Conservation (phyloP, 2,113 vertebrate species). For the Synchiropus splendidus region DNA sequence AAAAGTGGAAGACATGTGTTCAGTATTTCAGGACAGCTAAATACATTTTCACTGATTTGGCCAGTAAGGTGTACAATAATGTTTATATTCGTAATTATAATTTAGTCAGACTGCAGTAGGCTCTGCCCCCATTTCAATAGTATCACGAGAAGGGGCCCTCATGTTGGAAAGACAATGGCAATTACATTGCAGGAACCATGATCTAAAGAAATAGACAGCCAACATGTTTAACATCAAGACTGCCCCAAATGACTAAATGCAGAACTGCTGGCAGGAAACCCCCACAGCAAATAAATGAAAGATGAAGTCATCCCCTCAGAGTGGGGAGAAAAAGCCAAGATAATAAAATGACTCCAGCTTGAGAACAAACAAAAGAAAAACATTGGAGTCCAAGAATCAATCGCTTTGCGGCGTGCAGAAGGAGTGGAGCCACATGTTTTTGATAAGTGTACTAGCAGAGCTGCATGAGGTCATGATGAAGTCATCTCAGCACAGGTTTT, state of each 20-base stretch:
- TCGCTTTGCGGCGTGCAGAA: conserved; percentile 26
- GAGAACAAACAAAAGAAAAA: conserved; percentile 49
- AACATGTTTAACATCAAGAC: conserved; percentile 1
- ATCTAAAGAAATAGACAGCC: too few relatives aligned
- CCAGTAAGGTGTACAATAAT: too few relatives aligned
- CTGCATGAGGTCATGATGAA: conserved; percentile 66
- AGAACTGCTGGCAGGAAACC: conserved; percentile 4
- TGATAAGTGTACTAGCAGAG: conserved; percentile 61
- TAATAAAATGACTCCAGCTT: conserved; percentile 35
- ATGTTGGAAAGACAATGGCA: too few relatives aligned
- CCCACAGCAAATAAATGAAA: conserved; percentile 26
- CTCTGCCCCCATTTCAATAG: too few relatives aligned
- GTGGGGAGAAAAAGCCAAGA: conserved; percentile 37
- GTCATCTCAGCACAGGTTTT: conserved; percentile 40
- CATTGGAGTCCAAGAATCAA: conserved; percentile 39
- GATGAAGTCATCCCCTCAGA: conserved; percentile 28
- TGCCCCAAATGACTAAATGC: conserved; percentile 23
- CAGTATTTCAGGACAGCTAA: too few relatives aligned
- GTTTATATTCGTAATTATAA: too few relatives aligned
- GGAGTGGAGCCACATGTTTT: conserved; percentile 58
- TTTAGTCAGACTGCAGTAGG: too few relatives aligned
- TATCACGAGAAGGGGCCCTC: too few relatives aligned
- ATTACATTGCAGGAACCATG: too few relatives aligned
- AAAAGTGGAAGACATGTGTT: too few relatives aligned
- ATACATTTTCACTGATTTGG: too few relatives aligned